Conservation (phyloP, 2,888 invertebrate genomes). For the Idaea aversata region DNA sequence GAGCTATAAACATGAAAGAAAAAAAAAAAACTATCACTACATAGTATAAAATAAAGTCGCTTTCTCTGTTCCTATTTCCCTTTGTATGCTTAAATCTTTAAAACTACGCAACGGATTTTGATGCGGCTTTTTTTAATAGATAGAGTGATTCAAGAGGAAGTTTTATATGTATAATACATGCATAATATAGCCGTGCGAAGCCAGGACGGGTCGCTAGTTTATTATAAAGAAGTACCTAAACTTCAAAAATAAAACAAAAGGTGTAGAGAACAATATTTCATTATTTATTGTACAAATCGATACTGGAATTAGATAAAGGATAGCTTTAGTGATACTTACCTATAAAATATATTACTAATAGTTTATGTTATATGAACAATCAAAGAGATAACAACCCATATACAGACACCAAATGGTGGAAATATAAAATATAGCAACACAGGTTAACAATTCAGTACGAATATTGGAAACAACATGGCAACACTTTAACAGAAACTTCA, state of each 20-base stretch:
- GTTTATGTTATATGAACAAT: slow-evolving; percentile 51
- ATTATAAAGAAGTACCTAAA: no score
- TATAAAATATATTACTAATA: slow-evolving; percentile 58
- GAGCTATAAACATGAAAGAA: no score
- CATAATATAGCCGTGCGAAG: no score
- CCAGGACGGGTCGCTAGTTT: no score
- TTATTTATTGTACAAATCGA: slow-evolving; percentile 73
- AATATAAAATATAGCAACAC: slow-evolving; percentile 48
- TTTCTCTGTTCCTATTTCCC: no score
- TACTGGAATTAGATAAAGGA: slow-evolving; percentile 74
- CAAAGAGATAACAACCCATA: slow-evolving; percentile 65
- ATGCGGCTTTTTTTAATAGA: no score
- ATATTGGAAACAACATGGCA: slow-evolving; percentile 25
- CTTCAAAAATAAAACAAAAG: slow-evolving; percentile 33
- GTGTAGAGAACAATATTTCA: slow-evolving; percentile 61
- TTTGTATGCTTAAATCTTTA: no score
- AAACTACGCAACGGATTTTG: no score
- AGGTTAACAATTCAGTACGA: slow-evolving; percentile 7
- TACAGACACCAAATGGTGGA: slow-evolving; percentile 61
- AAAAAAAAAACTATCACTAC: no score
- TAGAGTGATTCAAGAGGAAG: no score
- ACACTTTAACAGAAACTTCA: slow-evolving; percentile 11
- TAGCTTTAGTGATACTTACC: slow-evolving; percentile 60
- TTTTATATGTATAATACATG: no score
- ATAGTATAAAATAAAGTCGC: no score